Evolutionary conservation across 2,888 invertebrate species (phyloP), one percentile per base, ranked within the genome.

Genomic region (Neoitamus cyanurus): DNA sequence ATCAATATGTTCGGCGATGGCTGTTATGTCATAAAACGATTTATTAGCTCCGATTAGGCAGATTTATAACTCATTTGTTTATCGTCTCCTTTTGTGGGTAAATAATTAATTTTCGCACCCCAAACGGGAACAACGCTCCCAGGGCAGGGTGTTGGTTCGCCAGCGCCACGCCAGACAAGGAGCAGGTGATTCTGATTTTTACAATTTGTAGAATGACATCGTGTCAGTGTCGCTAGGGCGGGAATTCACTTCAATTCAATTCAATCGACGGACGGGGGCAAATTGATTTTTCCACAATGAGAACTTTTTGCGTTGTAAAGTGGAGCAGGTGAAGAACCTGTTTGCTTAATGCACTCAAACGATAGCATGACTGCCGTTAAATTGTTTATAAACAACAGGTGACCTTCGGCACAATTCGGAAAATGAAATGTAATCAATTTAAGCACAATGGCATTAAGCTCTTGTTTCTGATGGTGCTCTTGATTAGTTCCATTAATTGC

Each of bases 331-430:
- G 58, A 58, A 58, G 20, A 58, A 58, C 25, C 58, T 58, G 7
- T 25, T 15, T 20, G 58, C 58, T 58, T 58, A 58, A 58, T 58
- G 58, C 58, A 58, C 25, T 58, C 25, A 9, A 20, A 25, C 58
- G 58, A 58, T 58, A 9, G 20, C 58, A 20, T 58, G 25, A 20
- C 15, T 58, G n/a, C 15, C 11, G 9, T 58, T 58, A 20, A 58
- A 58, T 58, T 58, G 58, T 58, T 58, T 58, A 58, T 58, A 58
- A 58, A 58, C 58, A 58, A 58, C 58, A 58, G 58, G 58, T 58
- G 58, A 58, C 58, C 58, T 58, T 58, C 58, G 3, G 15, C 25
- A 6, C 15, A 42, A 9, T 58, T 58, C 58, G 58, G 25, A 9
- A 25, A 58, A 58, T 58, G 7, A 58, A 58, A 58, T 58, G 58